Evolutionary conservation across 2,888 invertebrate genomes (phyloP).

Genomic region (Drosophila subquinaria): DNA sequence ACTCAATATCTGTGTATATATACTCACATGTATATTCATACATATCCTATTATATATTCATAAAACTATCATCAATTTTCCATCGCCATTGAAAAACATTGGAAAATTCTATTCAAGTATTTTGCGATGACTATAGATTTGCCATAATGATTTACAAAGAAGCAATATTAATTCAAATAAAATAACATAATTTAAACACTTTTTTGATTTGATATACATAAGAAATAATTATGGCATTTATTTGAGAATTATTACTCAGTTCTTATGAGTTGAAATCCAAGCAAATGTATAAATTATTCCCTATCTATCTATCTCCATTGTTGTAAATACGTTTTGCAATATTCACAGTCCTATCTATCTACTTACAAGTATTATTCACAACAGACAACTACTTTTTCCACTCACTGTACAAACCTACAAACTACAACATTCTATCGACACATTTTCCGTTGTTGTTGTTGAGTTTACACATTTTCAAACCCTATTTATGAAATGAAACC

Average conservation of each 20-base stretch:
- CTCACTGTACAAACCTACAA: conserved; percentile 20
- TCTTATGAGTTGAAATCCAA: conserved; percentile 42
- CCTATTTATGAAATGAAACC: conserved; percentile 43
- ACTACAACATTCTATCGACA: conserved; percentile 45
- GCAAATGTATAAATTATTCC: conserved; percentile 29
- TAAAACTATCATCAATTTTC: conserved; percentile 60
- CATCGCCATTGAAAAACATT: conserved; percentile 66
- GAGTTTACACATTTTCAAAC: conserved; percentile 32
- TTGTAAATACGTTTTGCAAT: conserved; percentile 75
- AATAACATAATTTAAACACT: neutral
- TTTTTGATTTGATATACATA: conserved; percentile 21
- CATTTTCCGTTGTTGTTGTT: conserved; percentile 31
- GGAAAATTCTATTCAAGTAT: conserved; percentile 52
- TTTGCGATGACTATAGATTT: conserved; percentile 54
- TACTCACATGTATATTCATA: conserved; percentile 33
- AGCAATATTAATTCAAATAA: neutral
- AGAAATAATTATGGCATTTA: conserved; percentile 24
- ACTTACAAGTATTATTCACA: conserved; percentile 32
- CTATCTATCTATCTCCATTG: conserved; percentile 45
- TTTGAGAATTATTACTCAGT: conserved; percentile 7
- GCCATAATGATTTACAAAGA: conserved; percentile 18
- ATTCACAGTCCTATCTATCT: conserved; percentile 22
- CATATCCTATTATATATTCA: conserved; percentile 31
- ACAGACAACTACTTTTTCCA: conserved; percentile 34
- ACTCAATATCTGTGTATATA: conserved; percentile 30